Base-by-base conservation (phyloP, 2,888 invertebrate genomes). In the Uropetala carovei region DNA sequence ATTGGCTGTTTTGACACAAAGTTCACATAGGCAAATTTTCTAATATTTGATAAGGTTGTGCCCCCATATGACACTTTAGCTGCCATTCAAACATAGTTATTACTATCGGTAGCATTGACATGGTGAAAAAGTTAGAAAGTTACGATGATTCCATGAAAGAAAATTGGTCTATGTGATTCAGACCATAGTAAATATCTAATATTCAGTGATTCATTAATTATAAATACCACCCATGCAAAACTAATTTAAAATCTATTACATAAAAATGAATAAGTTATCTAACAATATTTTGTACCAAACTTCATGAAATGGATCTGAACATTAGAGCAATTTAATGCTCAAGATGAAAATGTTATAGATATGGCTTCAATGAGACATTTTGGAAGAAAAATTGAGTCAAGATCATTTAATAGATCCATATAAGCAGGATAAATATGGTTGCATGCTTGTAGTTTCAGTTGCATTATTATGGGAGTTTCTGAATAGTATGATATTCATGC, bases 141-240 rank as follows among this genome's bases (percentile, higher is more conserved):
- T 89, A 89, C 89, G 43, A 64, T 89, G 43, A 64, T 64, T n/a
- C 60, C 64, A 89, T 43, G 43, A 89, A 89, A 89, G 89, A 89
- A 89, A 89, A 64, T 89, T 89, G 89, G 89, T 64, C 89, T 89
- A 64, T 56, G 43, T 64, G 64, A 64, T 43, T 56, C 56, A 64
- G 27, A 56, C 89, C 60, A 43, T 43, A 64, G 64, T 89, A 89
- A 68, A 89, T 89, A 89, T 89, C 60, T 89, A 89, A 64, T 43
- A 89, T 68, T 89, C 43, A 43, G 64, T 64, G 64, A 64, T 64
- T 89, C 60, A 89, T 64, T 89, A 43, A 89, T 64, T 68, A 60
- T 89, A 89, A 64, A 64, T 89, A 89, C 60, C 68, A 68, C 60
- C 43, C 89, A 89, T 89, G 89, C 89, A 89, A 89, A 89, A 68